Evolutionary conservation across 1,140 invertebrate genomes (phyloP), one percentile per base, ranked within the genome.

Genomic region (Drosophila willistoni): DNA sequence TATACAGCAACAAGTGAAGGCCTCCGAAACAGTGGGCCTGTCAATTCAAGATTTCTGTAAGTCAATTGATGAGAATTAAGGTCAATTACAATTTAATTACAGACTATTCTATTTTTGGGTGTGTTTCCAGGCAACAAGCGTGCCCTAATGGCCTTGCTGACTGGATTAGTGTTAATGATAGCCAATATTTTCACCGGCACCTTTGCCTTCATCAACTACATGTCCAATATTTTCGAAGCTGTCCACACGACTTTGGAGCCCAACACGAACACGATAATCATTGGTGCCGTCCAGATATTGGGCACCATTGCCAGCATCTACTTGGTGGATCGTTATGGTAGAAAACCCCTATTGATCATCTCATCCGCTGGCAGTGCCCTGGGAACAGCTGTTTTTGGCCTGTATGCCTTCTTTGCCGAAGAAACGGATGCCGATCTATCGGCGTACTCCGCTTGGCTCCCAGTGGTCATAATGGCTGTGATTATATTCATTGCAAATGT

Each of bases 211-310:
- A 82, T 87, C 22, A 91, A 89, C 57, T 92, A 92, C 63, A 90
- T 90, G 77, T 77, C 91, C 14, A 93, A 91, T 0, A 97, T 96
- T 77, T 97, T 96, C 85, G 77, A 91, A 1, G 93, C 93, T 0
- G 94, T 96, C 1, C 94, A 94, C 4, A 94, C 94, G 0, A 87
- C 86, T 3, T 71, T 94, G 59, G 93, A 93, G 67, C 93, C 93
- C 0, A 93, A 94, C 75, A 93, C 93, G 29, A 93, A 93, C 69
- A 93, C 93, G 0, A 94, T 94, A 10, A 93, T 94, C 1, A 93
- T 94, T 13, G 93, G 93, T 0, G 91, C 75, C 0, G 93, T 94
- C 6, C 93, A 94, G 67, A 77, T 94, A 4, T 64, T 94, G 10
- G 93, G 93, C 0, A 93, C 93, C 0, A 22, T 89, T 59, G 60